Evolutionary conservation across 2,797 vertebrate species (phyloP).

Genomic region (Pseudopleuronectes americanus): DNA sequence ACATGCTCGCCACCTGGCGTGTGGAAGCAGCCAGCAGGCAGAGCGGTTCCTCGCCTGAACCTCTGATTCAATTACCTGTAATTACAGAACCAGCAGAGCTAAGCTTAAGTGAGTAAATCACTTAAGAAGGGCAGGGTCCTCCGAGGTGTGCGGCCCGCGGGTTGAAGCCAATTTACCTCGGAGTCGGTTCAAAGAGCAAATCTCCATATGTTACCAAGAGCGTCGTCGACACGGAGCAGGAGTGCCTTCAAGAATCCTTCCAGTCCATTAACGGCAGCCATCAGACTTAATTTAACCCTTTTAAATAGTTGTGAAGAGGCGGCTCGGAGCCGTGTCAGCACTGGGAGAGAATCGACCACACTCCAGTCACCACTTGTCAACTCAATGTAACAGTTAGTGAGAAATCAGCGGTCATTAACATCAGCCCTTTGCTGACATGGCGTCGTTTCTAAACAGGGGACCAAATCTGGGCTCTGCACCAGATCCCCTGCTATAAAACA

Average conservation of each 20-base stretch:
- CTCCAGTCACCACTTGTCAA: slow-evolving; percentile 57
- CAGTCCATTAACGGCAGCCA: slow-evolving; percentile 54
- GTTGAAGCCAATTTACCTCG: slow-evolving; percentile 66
- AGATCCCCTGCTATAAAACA: neutral
- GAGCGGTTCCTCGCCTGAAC: slow-evolving; percentile 22
- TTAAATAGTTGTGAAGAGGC: slow-evolving; percentile 40
- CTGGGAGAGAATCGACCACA: slow-evolving; percentile 32
- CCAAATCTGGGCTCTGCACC: slow-evolving; percentile 2
- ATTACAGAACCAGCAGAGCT: slow-evolving; percentile 65
- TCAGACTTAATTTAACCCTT: slow-evolving; percentile 51
- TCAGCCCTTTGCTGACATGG: slow-evolving; percentile 7
- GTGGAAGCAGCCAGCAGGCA: slow-evolving; percentile 16
- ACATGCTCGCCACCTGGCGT: slow-evolving; percentile 13
- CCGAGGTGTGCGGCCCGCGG: slow-evolving; percentile 62
- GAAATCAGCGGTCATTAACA: slow-evolving; percentile 35
- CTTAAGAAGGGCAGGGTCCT: slow-evolving; percentile 70
- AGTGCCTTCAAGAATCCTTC: slow-evolving; percentile 48
- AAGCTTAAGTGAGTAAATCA: slow-evolving; percentile 70
- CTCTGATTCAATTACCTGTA: slow-evolving; percentile 70
- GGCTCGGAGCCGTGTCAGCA: slow-evolving; percentile 38
- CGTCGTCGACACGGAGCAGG: slow-evolving; percentile 11
- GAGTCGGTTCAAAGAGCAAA: slow-evolving; percentile 63
- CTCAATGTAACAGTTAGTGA: slow-evolving; percentile 26
- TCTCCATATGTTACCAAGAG: slow-evolving; percentile 73
- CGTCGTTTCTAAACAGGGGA: slow-evolving; percentile 5